A percentile compares a stretch with the other conserved stretches of the same genome.
phyloP scores from a whole-genome alignment of 2,888 invertebrate genomes.

The Galerucella nymphaeae region DNA sequence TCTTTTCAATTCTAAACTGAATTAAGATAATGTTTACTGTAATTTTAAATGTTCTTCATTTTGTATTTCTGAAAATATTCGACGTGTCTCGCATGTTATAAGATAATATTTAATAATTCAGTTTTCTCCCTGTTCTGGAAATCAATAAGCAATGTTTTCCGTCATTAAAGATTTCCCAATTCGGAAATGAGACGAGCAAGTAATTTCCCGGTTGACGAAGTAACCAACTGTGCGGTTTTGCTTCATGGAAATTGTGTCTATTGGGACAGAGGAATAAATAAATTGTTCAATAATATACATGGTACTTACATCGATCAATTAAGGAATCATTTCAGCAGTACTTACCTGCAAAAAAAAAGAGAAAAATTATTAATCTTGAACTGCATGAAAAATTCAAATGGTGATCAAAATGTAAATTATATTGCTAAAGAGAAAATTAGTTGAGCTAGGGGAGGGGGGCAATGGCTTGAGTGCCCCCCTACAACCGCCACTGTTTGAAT shows the following conservation, averaged over 20 bases:
- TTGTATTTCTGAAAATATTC: not conserved
- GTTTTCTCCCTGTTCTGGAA: conserved; percentile 10
- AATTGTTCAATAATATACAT: not conserved
- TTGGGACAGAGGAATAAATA: not conserved
- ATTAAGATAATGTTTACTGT: not conserved
- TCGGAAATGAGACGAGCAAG: conserved; percentile 33
- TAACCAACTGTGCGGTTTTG: conserved; percentile 26
- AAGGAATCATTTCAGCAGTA: not conserved
- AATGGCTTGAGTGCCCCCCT: too few species aligned
- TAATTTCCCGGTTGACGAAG: conserved; percentile 37
- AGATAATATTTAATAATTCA: not conserved
- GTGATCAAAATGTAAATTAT: too few species aligned
- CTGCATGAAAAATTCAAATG: not conserved
- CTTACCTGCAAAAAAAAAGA: conserved; percentile 7
- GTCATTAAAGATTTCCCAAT: conserved; percentile 32
- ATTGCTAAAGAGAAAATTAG: too few species aligned
- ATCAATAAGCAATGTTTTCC: conserved; percentile 26
- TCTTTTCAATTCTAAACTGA: too few species aligned
- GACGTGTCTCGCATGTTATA: not conserved
- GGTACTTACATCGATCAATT: not conserved
- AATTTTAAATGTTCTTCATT: not conserved
- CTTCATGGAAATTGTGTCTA: conserved; percentile 5
- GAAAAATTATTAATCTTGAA: not conserved
- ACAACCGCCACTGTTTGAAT: too few species aligned
- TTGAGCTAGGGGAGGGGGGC: too few species aligned